Base-by-base conservation (phyloP, 2,888 invertebrate species). In the Alloscopus bannaensis region DNA sequence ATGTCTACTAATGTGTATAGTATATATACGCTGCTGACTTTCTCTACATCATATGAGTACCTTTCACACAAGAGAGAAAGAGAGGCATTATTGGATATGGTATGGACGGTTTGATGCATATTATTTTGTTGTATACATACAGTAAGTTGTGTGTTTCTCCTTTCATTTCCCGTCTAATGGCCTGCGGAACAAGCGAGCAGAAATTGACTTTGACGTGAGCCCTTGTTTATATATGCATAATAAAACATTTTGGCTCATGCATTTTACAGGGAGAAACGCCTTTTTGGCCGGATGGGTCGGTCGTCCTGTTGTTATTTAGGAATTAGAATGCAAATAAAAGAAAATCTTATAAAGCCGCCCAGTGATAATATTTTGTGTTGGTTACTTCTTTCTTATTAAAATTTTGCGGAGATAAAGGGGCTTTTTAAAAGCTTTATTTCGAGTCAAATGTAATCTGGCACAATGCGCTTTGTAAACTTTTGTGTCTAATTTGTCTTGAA, bases 201-300 rank as follows among this genome's bases (percentile, higher is more conserved):
- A 57, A 68, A 75, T 75, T 75, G 75, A 75, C 66, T 75, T 75
- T 75, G 75, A 75, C 66, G 60, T 42, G 59, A 60, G 59, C 28
- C 68, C 45, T 57, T 59, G 75, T 75, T 75, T 75, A 75, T 66
- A 50, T 47, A 68, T 68, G 68, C 75, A 75, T 75, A 66, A 68
- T 68, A 75, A 75, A 75, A 68, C 59, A 75, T 55, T 66, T 66
- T 47, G 24, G 11, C 18, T 55, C 18, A 6, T 13, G 8, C 11
- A 13, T n/a, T 6, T 47, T 6, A 4, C 8, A 18, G 45, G 45
- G 3, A n/a, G 3, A 16, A 45, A 22, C 52, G 22, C 52, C 24
- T 52, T 20, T 20, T 52, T 24, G 52, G 52, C n/a, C 24, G 20
- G 52, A n/a, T 36, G 36, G 8, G 6, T 36, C 36, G 6, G 13